Evolutionary conservation across 2,888 invertebrate species (phyloP).

Genomic region (Magallana nippona): DNA sequence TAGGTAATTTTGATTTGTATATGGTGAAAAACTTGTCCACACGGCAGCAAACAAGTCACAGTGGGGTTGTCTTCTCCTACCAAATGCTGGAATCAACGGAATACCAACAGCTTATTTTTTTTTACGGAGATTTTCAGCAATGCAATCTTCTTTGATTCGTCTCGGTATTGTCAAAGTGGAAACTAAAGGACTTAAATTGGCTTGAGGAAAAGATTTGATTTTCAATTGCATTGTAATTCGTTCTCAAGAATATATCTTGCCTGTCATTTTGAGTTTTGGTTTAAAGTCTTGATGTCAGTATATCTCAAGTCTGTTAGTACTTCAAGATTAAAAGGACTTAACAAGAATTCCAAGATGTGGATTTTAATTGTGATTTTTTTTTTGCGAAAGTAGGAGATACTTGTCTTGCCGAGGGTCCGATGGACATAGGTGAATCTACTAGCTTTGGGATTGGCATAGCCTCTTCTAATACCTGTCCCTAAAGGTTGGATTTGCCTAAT

Average conservation of each 20-base stretch:
- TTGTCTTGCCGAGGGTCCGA: conserved; percentile 28
- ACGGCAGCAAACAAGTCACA: conserved; percentile 5
- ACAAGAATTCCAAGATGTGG: not conserved
- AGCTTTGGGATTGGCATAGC: conserved; percentile 32
- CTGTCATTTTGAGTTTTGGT: too few species aligned
- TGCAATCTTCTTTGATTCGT: not conserved
- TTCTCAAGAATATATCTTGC: not conserved
- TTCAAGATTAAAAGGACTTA: not conserved
- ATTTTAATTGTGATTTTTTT: not conserved
- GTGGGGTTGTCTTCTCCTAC: conserved; percentile 6
- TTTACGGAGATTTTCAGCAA: not conserved
- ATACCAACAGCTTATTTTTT: not conserved
- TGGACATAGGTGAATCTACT: conserved; percentile 30
- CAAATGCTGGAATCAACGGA: not conserved
- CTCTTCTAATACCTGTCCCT: conserved; percentile 14
- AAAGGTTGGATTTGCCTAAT: conserved; percentile 33
- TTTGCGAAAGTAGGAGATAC: not conserved
- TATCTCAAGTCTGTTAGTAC: too few species aligned
- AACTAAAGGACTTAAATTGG: too few species aligned
- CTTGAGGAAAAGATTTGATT: not conserved
- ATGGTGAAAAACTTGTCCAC: conserved; percentile 33
- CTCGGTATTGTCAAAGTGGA: too few species aligned
- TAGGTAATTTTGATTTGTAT: conserved; percentile 28
- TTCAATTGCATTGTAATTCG: not conserved
- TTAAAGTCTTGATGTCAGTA: too few species aligned